Conservation (phyloP, 2,888 invertebrate species). For the Hypomecis punctinalis region DNA sequence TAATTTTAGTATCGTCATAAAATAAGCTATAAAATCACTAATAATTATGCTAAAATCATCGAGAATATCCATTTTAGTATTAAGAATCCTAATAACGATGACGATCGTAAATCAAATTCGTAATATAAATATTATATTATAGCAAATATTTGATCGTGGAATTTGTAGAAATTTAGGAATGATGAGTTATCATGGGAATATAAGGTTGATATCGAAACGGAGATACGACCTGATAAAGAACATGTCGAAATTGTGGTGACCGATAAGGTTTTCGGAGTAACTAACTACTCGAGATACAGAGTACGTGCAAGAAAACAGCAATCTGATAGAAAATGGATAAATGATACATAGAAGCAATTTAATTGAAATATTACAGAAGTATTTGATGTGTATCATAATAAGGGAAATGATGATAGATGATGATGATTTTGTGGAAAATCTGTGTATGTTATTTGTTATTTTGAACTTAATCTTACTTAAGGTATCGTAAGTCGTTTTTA, state of each 20-base stretch:
- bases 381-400: too few relatives aligned
- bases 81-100: slow-evolving; percentile 27
- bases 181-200: slow-evolving; percentile 51
- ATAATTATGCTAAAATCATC: slow-evolving; percentile 31
- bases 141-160: slow-evolving; percentile 39
- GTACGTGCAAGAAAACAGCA: slow-evolving; percentile 4
- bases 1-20: slow-evolving; percentile 35
- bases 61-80: slow-evolving; percentile 17
- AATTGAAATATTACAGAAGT: neutral
- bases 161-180: slow-evolving; percentile 26
- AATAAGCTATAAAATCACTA: slow-evolving; percentile 37
- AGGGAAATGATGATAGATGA: too few relatives aligned
- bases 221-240: slow-evolving; percentile 42
- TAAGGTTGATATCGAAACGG: slow-evolving; percentile 34
- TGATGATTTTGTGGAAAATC: too few relatives aligned
- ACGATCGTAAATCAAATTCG: slow-evolving; percentile 35
- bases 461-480: too few relatives aligned
- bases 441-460: too few relatives aligned
- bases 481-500: too few relatives aligned
- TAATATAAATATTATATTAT: slow-evolving; percentile 23
- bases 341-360: neutral
- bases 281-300: slow-evolving; percentile 16
- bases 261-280: slow-evolving; percentile 46
- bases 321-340: neutral
- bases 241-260: slow-evolving; percentile 51